phyloP scores from a whole-genome alignment of 2,113 vertebrate genomes.

The Marcusenius ussheri region DNA sequence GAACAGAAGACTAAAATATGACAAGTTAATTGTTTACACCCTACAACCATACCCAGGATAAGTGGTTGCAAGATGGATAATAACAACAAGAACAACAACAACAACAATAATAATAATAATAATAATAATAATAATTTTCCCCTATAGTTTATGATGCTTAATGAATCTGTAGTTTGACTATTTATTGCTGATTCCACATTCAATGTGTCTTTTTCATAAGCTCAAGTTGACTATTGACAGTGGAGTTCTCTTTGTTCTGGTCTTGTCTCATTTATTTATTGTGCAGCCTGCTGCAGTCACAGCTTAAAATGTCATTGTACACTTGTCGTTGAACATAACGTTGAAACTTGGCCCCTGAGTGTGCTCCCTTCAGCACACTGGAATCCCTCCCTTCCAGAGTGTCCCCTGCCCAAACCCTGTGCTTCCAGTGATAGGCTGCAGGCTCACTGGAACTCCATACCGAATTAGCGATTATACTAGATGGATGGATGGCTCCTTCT shows the following conservation, averaged over 20 bases:
- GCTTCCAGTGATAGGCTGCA: not conserved
- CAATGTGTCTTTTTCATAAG: not conserved
- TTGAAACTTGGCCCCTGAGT: not conserved
- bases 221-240: not conserved
- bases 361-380: not conserved
- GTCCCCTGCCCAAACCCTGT: not conserved
- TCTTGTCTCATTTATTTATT: not conserved
- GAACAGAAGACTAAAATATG: too few relatives aligned
- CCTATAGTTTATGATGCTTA: not conserved
- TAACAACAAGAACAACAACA: not conserved
- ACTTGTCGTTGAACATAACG: not conserved
- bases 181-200: not conserved
- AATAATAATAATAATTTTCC: not conserved
- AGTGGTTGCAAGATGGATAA: not conserved
- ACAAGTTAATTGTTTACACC: not conserved
- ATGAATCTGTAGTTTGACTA: not conserved
- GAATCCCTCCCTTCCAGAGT: not conserved
- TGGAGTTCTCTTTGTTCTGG: not conserved
- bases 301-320: not conserved
- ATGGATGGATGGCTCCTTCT: not conserved
- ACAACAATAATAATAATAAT: too few relatives aligned
- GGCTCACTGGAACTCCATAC: not conserved
- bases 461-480: not conserved
- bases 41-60: not conserved
- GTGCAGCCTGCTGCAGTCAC: not conserved